phyloP scores from a whole-genome alignment of 2,797 vertebrate species.

The Ctenosaura bakeri region DNA sequence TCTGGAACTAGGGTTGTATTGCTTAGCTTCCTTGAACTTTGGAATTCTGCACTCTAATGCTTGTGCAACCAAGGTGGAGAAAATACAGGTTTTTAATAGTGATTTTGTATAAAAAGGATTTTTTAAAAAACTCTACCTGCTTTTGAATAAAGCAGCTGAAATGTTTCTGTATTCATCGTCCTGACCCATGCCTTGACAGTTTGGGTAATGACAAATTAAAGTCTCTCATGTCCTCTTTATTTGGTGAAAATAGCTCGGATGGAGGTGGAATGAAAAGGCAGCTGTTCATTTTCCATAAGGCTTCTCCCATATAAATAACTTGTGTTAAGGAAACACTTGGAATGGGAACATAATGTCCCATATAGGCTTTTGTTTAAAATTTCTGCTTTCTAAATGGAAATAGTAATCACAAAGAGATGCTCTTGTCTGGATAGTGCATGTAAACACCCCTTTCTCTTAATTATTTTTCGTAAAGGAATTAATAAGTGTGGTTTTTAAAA shows the following conservation, averaged over 20 bases:
- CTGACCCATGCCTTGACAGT: slow-evolving; percentile 42
- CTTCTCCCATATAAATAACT: slow-evolving; percentile 59
- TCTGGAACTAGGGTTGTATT: slow-evolving; percentile 22
- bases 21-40: slow-evolving; percentile 61
- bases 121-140: neutral
- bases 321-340: slow-evolving; percentile 64
- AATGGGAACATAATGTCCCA: slow-evolving; percentile 68
- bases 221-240: slow-evolving; percentile 48
- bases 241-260: slow-evolving; percentile 59
- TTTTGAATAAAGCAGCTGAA: slow-evolving; percentile 24
- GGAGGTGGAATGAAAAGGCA: slow-evolving; percentile 44
- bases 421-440: slow-evolving; percentile 66
- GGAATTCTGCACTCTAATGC: neutral
- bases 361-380: slow-evolving; percentile 72
- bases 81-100: slow-evolving; percentile 50
- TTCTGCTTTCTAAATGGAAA: slow-evolving; percentile 71
- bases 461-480: slow-evolving; percentile 38
- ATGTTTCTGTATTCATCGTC: slow-evolving; percentile 39
- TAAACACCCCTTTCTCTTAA: slow-evolving; percentile 58
- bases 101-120: slow-evolving; percentile 41
- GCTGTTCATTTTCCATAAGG: slow-evolving; percentile 57
- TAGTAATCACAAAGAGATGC: slow-evolving; percentile 73
- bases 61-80: slow-evolving; percentile 54
- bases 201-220: slow-evolving; percentile 42
- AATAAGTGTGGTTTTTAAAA: slow-evolving; percentile 43